phyloP scores from a whole-genome alignment of 1,140 invertebrate species.

The Pseudomyrmex dendroicus region DNA sequence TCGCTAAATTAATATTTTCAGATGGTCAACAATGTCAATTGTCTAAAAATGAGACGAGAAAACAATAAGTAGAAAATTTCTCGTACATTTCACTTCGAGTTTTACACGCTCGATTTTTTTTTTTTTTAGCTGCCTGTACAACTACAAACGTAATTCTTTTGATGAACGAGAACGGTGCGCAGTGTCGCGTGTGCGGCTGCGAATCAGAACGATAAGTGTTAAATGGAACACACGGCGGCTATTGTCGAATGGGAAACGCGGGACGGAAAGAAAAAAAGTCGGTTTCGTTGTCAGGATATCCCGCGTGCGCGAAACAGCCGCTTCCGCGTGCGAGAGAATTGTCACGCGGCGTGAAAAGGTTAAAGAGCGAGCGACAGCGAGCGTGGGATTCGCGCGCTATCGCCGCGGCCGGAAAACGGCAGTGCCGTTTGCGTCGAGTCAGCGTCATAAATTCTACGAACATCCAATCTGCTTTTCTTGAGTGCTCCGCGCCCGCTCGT shows the following conservation, averaged over 20 bases:
- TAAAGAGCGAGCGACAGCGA: constrained; percentile 26
- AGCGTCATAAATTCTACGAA: constrained; percentile 50
- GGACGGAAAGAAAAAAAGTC: neutral
- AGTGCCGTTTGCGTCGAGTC: constrained; percentile 40
- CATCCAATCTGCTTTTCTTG: constrained; percentile 52
- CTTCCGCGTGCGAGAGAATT: constrained; percentile 10
- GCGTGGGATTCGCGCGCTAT: constrained; percentile 28
- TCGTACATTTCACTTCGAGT: no score
- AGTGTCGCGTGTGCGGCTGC: neutral
- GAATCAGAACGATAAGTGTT: constrained; percentile 27
- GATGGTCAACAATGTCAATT: no score
- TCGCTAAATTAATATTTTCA: no score
- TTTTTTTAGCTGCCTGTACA: no score
- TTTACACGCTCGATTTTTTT: no score
- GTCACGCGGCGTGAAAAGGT: constrained; percentile 42
- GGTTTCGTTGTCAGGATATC: constrained; percentile 1
- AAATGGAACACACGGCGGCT: constrained; percentile 18
- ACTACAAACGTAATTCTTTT: neutral
- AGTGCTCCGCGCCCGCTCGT: neutral
- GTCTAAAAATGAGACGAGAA: no score
- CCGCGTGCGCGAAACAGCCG: constrained; percentile 32
- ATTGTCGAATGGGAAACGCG: neutral
- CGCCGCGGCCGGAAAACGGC: constrained; percentile 15
- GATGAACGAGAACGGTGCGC: neutral
- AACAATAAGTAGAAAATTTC: no score